Evolutionary conservation across 2,797 vertebrate species (phyloP).

Genomic region (Odontamblyopus lacepedii): DNA sequence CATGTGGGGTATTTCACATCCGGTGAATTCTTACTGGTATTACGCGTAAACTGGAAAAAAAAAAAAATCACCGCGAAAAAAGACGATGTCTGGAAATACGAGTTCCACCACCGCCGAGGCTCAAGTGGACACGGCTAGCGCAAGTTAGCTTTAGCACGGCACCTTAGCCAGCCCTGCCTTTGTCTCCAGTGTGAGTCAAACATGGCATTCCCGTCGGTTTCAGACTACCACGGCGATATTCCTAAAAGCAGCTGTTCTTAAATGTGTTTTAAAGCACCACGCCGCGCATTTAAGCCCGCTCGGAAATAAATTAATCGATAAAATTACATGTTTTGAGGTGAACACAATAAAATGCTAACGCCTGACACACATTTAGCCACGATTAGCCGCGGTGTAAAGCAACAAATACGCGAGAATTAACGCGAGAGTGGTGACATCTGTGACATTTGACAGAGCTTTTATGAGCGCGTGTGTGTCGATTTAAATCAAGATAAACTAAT

Average conservation of each 20-base stretch:
- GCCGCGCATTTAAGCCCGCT: not conserved
- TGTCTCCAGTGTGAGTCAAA: conserved; percentile 52
- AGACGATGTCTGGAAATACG: conserved; percentile 20
- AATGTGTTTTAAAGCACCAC: not conserved
- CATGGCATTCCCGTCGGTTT: not conserved
- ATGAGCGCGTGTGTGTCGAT: not conserved
- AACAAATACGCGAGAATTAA: conserved; percentile 6
- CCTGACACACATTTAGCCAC: conserved; percentile 11
- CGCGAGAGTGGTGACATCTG: not conserved
- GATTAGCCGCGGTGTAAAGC: conserved; percentile 29
- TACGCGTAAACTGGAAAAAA: not conserved
- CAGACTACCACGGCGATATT: rapidly evolving
- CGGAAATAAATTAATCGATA: conserved; percentile 22
- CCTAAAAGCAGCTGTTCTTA: no score
- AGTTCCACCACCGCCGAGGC: conserved; percentile 20
- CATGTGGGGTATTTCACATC: no score
- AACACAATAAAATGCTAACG: conserved; percentile 38
- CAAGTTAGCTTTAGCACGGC: conserved; percentile 40
- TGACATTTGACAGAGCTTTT: not conserved
- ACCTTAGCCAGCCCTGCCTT: conserved; percentile 54
- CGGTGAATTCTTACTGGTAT: not conserved
- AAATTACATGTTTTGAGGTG: conserved; percentile 50
- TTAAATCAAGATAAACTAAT: not conserved
- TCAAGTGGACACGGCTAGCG: conserved; percentile 35
- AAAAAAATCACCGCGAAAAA: not conserved